These are phyloP conservation scores for Deilephila elpenor DNA, from an alignment of 2,888 invertebrate genomes.

Conservation along the genomic window DNA sequence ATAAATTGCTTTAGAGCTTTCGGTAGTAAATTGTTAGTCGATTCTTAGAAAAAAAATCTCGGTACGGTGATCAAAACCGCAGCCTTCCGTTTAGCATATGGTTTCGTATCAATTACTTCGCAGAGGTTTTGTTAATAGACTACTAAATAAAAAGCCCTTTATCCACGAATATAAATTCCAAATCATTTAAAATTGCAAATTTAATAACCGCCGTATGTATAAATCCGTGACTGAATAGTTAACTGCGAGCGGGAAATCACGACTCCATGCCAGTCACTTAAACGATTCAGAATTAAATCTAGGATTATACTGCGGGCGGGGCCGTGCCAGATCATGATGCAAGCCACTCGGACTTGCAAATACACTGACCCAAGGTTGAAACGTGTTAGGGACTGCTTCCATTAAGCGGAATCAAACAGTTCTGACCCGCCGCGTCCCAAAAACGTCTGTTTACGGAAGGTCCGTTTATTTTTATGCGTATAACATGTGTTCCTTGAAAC, in stretches of 20 bases:
- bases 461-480: slow-evolving; percentile 5
- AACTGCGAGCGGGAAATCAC: slow-evolving; percentile 5
- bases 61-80: too few relatives aligned
- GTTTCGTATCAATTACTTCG: too few relatives aligned
- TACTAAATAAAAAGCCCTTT: not conserved
- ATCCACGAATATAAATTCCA: not conserved
- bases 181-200: not conserved
- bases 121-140: too few relatives aligned
- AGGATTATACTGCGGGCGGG: not conserved
- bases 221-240: slow-evolving; percentile 13
- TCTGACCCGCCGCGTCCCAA: slow-evolving; percentile 12
- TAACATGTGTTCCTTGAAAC: not conserved
- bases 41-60: too few relatives aligned
- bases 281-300: slow-evolving; percentile 18
- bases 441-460: slow-evolving; percentile 18
- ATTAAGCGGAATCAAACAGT: slow-evolving; percentile 22
- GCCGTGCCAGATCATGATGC: not conserved
- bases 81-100: too few relatives aligned
- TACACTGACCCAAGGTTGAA: slow-evolving; percentile 24
- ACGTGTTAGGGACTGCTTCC: slow-evolving; percentile 17
- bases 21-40: too few relatives aligned
- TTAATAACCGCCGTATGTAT: not conserved
- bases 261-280: slow-evolving; percentile 9
- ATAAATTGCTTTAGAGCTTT: too few relatives aligned
- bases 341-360: slow-evolving; percentile 25